Evolutionary conservation across 2,797 vertebrate species (phyloP).

Genomic region (Sebastes diaconus): DNA sequence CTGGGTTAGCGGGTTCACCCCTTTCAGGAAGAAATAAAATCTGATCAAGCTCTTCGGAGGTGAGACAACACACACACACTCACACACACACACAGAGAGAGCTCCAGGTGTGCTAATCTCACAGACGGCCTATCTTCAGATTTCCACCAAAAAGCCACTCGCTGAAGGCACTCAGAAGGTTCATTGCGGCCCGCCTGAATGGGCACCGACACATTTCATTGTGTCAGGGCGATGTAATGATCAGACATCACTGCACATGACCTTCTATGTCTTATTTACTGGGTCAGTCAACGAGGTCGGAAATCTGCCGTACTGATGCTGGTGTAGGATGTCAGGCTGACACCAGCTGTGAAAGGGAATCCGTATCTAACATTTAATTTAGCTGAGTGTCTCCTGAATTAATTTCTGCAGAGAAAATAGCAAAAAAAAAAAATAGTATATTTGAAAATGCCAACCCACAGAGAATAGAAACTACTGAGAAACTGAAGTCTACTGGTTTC

Average conservation of each 20-base stretch:
- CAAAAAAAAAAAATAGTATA: background rate
- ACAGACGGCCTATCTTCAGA: conserved; percentile 11
- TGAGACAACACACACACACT: background rate
- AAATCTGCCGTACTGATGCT: background rate
- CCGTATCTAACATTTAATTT: background rate
- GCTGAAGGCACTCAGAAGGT: conserved; percentile 11
- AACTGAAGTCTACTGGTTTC: background rate
- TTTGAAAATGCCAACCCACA: background rate
- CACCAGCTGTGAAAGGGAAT: background rate
- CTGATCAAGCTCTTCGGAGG: conserved; percentile 19
- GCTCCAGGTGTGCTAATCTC: conserved; percentile 15
- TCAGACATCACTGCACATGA: conserved; percentile 15
- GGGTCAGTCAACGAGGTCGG: background rate
- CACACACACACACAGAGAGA: background rate
- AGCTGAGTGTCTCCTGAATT: background rate
- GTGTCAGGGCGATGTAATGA: conserved; percentile 17
- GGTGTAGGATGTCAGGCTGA: background rate
- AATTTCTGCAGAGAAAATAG: background rate
- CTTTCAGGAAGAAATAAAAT: conserved; percentile 34
- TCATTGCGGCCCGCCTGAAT: background rate
- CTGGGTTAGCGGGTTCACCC: conserved; percentile 24
- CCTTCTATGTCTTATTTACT: conserved; percentile 31
- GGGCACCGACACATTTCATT: background rate
- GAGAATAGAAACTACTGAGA: background rate
- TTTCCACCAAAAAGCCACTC: conserved; percentile 4